Percentiles rank a stretch among this genome's conserved stretches.
Conservation (phyloP, 1,140 invertebrate species). For the Orchestia grillus region DNA sequence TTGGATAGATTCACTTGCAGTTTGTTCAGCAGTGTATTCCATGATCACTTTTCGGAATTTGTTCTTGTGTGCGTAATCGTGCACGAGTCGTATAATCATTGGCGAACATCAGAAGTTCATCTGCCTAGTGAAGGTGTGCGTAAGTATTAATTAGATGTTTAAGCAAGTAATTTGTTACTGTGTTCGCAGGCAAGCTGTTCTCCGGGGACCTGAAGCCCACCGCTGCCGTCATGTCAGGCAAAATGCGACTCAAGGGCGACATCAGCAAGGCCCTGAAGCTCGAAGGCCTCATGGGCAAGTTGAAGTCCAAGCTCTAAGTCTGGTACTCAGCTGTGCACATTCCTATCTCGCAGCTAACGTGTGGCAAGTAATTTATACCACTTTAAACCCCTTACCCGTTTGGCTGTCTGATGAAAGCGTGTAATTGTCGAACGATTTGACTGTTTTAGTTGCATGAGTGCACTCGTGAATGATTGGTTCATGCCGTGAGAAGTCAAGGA, state of each 20-base stretch:
- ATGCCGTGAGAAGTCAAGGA: no score
- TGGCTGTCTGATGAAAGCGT: no score
- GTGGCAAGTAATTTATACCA: neutral
- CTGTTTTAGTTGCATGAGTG: no score
- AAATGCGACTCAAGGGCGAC: constrained; percentile 94
- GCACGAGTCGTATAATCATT: neutral
- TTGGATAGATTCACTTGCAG: neutral
- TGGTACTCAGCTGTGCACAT: neutral
- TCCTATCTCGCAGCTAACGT: neutral
- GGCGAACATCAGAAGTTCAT: neutral
- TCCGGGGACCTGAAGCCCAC: constrained; percentile 89
- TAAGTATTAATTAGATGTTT: neutral
- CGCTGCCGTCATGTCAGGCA: constrained; percentile 95
- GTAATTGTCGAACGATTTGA: no score
- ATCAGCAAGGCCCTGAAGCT: constrained; percentile 95
- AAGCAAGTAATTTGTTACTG: neutral
- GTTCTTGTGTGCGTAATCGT: neutral
- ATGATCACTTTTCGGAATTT: no score
- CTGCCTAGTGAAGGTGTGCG: neutral
- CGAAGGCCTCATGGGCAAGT: constrained; percentile 90
- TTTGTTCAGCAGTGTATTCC: no score
- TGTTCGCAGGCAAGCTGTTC: constrained; percentile 73
- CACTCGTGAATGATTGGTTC: no score
- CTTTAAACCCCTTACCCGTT: no score
- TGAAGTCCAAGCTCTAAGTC: constrained; percentile 80